Base-by-base conservation (phyloP, 2,797 vertebrate genomes). In the Oreochromis mossambicus region DNA sequence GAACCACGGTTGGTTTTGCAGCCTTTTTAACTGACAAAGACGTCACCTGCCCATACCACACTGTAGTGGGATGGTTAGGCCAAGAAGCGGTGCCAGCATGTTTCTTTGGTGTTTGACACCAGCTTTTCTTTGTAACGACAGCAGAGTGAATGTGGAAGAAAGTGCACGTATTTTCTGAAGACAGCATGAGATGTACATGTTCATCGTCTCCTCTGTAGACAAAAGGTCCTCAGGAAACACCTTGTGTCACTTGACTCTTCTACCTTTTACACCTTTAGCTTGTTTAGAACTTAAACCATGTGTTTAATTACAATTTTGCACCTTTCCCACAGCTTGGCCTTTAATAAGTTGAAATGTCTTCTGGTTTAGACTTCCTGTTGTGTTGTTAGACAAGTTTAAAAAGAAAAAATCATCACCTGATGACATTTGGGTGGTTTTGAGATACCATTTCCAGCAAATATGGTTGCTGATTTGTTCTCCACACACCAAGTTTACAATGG, bases 51-150 rank as follows among this genome's bases (percentile, higher is more conserved):
- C 24, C 15, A 8, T 19, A 19, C 66, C 21, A 2, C 66, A 29
- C 21, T 17, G 14, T 46, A 11, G 66, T 2, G 8, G 24, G 68
- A 26, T 0, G 21, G 41, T 46, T 17, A 0, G 24, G 41, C 68
- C 41, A 5, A 17, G 41, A 73, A 29, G 68, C 21, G 17, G 8
- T 5, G 68, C 6, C 68, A 17, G 21, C 1, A 2, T 43, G 66
- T 29, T 48, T 48, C 66, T 70, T 17, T 46, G 21, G 15, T 17
- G 8, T 70, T 6, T 19, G 24, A 70, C 21, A 11, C 8, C 38
- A 46, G 41, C 66, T 70, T 68, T 68, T 70, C 21, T 46, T 70
- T 0, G 41, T 46, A 17, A 12, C 9, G 2, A 26, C 41, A 43
- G 38, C 41, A 26, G 66, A 70, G 8, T n/a, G 24, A 73, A 73